Base-by-base conservation (phyloP, 2,113 vertebrate species). In the Sphyrna mokarran region DNA sequence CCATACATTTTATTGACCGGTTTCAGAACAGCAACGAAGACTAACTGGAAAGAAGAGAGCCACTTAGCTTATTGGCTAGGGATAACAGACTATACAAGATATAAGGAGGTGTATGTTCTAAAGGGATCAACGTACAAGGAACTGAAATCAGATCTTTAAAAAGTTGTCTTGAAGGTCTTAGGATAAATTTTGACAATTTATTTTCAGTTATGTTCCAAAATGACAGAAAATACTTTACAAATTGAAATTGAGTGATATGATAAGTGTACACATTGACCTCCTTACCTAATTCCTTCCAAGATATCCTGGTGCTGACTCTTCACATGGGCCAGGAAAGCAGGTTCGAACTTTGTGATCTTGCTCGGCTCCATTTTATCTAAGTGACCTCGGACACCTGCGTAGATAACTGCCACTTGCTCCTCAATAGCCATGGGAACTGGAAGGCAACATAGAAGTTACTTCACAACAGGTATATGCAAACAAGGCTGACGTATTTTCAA, bases 291-390 rank as follows among this genome's bases (percentile, higher is more conserved):
- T 0, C 96, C 97, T 37, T 97, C 70, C 20, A 99, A 98, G 66
- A 99, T 97, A 0, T 98, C 97, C 96, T 99, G 98, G 90, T 99
- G 99, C 95, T 99, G 98, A 97, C 98, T 99, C 95, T 98, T 96
- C 3, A 99, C 95, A 9, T 99, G 99, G 89, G 98, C 98, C 72
- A 99, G 97, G 97, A 99, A 99, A 96, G 98, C 98, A 26, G 97
- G 98, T 97, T 99, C 99, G 20, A 99, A 99, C 96, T 97, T 98
- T 2, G 99, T 99, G 97, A 99, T 99, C 97, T 99, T 99, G 98
- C 98, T 99, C 96, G 99, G 99, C 96, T 99, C 99, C 97, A 99
- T 97, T 96, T 99, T 99, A 98, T 99, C 99, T 97, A 99, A 97
- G 96, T 99, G 97, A 48, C 99, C 99, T 96, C 99, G 98, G 43